These are phyloP conservation scores for Neogobius melanostomus DNA, from an alignment of 2,113 vertebrate species.

Conservation along the genomic window DNA sequence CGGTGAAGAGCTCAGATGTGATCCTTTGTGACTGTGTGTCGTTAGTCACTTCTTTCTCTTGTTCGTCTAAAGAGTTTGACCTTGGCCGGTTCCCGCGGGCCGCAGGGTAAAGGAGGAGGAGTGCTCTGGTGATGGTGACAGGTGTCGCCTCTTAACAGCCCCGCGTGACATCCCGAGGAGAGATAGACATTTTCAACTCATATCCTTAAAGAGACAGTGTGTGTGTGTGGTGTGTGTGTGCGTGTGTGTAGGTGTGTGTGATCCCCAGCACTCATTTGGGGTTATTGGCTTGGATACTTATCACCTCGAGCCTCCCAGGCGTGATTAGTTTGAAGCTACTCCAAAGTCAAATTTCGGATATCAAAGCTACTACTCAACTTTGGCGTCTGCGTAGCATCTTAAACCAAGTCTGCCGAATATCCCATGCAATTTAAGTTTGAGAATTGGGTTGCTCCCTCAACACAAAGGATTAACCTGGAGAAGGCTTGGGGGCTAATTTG, in stretches of 20 bases:
- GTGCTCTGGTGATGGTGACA: slow-evolving; percentile 64
- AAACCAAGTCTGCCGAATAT: slow-evolving; percentile 35
- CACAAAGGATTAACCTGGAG: slow-evolving; percentile 33
- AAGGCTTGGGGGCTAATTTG: slow-evolving; percentile 22
- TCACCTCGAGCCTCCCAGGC: slow-evolving; percentile 65
- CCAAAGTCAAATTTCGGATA: slow-evolving; percentile 67
- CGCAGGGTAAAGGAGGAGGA: slow-evolving; percentile 46
- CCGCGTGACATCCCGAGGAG: slow-evolving; percentile 61
- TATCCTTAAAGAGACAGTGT: slow-evolving; percentile 62
- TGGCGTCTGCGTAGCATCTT: slow-evolving; percentile 66
- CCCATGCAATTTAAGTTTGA: slow-evolving; percentile 8
- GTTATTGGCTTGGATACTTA: slow-evolving; percentile 70
- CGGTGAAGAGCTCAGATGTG: slow-evolving; percentile 50
- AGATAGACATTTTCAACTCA: slow-evolving; percentile 58
- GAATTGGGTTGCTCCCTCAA: slow-evolving; percentile 22
- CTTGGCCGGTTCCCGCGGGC: slow-evolving; percentile 61
- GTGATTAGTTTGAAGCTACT: slow-evolving; percentile 66
- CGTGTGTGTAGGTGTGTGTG: slow-evolving; percentile 1
- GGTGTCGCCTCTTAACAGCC: slow-evolving; percentile 64
- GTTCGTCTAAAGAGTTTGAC: slow-evolving; percentile 67
- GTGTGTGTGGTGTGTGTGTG: background rate
- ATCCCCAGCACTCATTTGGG: slow-evolving; percentile 52
- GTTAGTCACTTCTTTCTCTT: slow-evolving; percentile 59
- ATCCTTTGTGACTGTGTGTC: slow-evolving; percentile 57
- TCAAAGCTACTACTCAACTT: slow-evolving; percentile 66